These are phyloP conservation scores for Arion vulgaris DNA, from an alignment of 1,140 invertebrate genomes.

Conservation along the genomic window DNA sequence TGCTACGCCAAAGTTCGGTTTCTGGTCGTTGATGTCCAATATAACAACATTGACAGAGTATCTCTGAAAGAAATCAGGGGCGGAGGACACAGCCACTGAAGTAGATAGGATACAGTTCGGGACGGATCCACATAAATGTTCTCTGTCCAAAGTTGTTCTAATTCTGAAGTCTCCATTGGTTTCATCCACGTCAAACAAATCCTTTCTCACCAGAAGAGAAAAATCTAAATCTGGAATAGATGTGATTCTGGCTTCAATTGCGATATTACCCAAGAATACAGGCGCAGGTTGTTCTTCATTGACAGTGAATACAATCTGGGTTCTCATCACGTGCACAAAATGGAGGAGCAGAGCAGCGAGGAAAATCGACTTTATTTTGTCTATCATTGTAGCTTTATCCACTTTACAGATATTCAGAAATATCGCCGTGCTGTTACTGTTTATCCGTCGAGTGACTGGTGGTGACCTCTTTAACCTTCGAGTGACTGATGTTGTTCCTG, in stretches of 20 bases:
- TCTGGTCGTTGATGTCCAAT: conserved; percentile 91
- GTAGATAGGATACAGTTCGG: conserved; percentile 39
- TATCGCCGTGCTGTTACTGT: no score
- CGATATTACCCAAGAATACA: conserved; percentile 37
- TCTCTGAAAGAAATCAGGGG: conserved; percentile 46
- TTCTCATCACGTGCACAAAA: not conserved
- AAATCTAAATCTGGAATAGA: conserved; percentile 14
- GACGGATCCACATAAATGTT: conserved; percentile 42
- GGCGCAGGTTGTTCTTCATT: conserved; percentile 32
- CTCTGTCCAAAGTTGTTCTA: conserved; percentile 44
- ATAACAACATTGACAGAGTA: conserved; percentile 47
- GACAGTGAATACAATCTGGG: conserved; percentile 7
- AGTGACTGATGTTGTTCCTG: no score
- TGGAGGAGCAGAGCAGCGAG: not conserved
- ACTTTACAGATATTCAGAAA: no score
- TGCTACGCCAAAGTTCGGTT: conserved; percentile 81
- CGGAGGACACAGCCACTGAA: conserved; percentile 41
- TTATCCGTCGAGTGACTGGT: no score
- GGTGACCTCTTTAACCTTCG: no score
- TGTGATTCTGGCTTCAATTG: conserved; percentile 18
- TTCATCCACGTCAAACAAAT: conserved; percentile 44
- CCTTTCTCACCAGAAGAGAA: conserved; percentile 17
- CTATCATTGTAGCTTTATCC: not conserved
- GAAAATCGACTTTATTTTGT: not conserved
- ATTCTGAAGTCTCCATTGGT: conserved; percentile 45